A percentile compares a stretch with the other conserved stretches of the same genome.
These are phyloP conservation scores for Tenrec ecaudatus DNA, from an alignment of 2,113 vertebrate species.

Conservation along the genomic window DNA sequence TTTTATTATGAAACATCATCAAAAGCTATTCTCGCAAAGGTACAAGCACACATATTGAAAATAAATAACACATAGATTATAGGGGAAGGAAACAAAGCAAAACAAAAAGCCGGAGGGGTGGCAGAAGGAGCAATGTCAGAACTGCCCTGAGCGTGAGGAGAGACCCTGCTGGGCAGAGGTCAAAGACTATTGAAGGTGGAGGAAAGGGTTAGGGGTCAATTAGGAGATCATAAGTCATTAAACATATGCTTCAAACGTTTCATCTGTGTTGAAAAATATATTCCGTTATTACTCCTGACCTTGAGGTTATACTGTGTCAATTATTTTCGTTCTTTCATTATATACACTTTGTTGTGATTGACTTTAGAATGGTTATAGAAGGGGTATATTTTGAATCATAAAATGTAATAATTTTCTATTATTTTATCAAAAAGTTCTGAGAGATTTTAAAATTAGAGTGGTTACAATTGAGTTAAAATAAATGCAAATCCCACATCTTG, in stretches of 20 bases:
- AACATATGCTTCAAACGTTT: conserved; percentile 25
- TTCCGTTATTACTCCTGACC: conserved; percentile 65
- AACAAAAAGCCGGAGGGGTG: background rate
- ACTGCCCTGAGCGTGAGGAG: background rate
- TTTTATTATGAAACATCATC: conserved; percentile 6
- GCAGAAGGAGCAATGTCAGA: background rate
- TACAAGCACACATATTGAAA: background rate
- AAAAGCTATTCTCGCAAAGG: background rate
- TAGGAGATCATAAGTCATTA: conserved; percentile 54
- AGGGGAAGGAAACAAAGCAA: background rate
- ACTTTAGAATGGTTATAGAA: background rate
- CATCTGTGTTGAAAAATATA: conserved; percentile 43
- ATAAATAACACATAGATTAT: background rate
- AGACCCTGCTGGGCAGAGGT: background rate
- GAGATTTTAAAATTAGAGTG: background rate
- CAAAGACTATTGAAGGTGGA: background rate
- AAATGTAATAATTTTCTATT: background rate
- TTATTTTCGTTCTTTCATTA: conserved; percentile 46
- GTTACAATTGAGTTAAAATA: background rate
- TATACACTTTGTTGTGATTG: background rate
- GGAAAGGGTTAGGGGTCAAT: conserved; percentile 14
- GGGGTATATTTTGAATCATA: background rate
- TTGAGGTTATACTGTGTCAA: conserved; percentile 3
- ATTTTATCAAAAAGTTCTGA: conserved; percentile 3
- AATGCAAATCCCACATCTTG: background rate